Conservation (phyloP, 2,113 vertebrate species). For the Oophaga pumilio region DNA sequence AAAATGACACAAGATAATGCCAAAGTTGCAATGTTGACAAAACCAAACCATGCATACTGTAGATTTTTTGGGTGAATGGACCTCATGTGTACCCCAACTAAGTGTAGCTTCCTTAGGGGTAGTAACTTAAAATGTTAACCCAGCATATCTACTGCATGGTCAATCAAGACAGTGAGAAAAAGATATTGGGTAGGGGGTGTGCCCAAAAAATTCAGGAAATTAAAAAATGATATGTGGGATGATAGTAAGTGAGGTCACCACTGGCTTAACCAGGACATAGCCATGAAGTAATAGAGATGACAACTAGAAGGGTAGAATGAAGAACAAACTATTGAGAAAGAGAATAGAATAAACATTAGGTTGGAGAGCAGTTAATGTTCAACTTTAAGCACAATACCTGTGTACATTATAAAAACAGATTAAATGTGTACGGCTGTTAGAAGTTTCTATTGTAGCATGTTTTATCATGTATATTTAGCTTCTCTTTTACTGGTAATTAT, state of each 20-base stretch:
- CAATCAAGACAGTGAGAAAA: neutral
- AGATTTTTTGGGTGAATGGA: no score
- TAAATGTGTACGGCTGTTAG: neutral
- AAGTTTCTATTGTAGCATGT: neutral
- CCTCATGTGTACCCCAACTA: no score
- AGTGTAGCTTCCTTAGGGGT: no score
- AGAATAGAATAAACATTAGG: neutral
- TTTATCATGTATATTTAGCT: neutral
- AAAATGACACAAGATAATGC: no score
- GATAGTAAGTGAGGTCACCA: neutral
- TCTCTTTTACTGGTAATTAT: conserved; percentile 22
- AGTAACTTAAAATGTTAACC: no score
- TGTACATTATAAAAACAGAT: neutral
- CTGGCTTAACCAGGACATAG: neutral
- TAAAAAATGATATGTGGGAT: neutral
- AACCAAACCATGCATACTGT: no score
- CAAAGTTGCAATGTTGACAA: no score
- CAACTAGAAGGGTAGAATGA: neutral
- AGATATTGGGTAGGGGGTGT: no score
- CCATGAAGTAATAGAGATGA: neutral
- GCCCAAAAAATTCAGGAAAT: neutral
- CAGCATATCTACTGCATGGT: neutral
- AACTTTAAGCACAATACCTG: neutral
- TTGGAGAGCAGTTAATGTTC: neutral
- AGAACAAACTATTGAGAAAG: neutral